phyloP scores from a whole-genome alignment of 2,888 invertebrate genomes.

The Asteroscopus sphinx region DNA sequence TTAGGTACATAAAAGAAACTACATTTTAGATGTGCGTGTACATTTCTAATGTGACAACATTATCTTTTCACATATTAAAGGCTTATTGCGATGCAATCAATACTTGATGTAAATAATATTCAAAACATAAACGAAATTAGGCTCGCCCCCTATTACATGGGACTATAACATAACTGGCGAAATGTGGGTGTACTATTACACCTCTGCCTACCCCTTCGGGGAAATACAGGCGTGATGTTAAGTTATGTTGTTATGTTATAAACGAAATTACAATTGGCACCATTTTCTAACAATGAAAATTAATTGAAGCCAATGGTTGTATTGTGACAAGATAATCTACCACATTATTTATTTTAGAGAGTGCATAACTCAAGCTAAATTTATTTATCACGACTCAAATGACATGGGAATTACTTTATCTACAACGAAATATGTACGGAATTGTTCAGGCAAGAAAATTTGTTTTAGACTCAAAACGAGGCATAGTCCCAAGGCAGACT shows the following conservation, averaged over 20 bases:
- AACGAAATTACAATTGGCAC: slow-evolving; percentile 60
- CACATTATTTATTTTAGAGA: slow-evolving; percentile 60
- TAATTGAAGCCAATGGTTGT: slow-evolving; percentile 50
- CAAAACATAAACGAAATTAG: too few relatives aligned
- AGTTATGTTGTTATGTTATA: slow-evolving; percentile 37
- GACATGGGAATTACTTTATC: slow-evolving; percentile 34
- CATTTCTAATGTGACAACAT: slow-evolving; percentile 61
- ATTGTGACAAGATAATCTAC: slow-evolving; percentile 56
- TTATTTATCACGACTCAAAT: slow-evolving; percentile 51
- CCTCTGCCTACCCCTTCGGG: too few relatives aligned
- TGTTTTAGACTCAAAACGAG: slow-evolving; percentile 16
- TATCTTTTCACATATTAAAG: slow-evolving; percentile 54
- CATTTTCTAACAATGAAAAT: slow-evolving; percentile 50
- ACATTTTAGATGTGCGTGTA: slow-evolving; percentile 57
- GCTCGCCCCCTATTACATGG: too few relatives aligned
- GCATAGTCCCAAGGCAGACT: slow-evolving; percentile 12
- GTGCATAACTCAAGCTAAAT: slow-evolving; percentile 69
- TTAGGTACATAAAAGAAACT: slow-evolving; percentile 36
- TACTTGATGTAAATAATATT: slow-evolving; percentile 40
- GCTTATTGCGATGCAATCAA: slow-evolving; percentile 46
- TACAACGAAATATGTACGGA: slow-evolving; percentile 40
- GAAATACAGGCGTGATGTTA: too few relatives aligned
- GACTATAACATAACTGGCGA: too few relatives aligned
- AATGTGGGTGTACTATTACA: too few relatives aligned
- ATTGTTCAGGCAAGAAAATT: slow-evolving; percentile 20